These are phyloP conservation scores for Penaeus indicus DNA, from an alignment of 1,140 invertebrate genomes.

Conservation along the genomic window DNA sequence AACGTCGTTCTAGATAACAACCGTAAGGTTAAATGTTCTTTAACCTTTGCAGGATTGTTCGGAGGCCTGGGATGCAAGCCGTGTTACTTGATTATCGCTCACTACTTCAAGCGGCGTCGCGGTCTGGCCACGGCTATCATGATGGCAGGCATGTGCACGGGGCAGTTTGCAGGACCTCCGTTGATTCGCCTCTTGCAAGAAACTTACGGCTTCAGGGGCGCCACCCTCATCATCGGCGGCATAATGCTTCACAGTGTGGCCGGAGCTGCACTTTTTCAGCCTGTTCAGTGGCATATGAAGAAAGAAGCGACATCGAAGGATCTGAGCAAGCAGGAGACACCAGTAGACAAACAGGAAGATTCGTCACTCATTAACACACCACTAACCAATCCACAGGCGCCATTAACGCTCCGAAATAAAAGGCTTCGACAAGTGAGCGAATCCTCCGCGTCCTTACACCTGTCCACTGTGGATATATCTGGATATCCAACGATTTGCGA, in stretches of 20 bases:
- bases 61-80: slow-evolving; percentile 29
- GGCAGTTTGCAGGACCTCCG: slow-evolving; percentile 45
- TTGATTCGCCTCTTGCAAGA: slow-evolving; percentile 36
- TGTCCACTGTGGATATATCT: background rate
- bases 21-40: background rate
- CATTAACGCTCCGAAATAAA: background rate
- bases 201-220: slow-evolving; percentile 43
- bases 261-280: slow-evolving; percentile 46
- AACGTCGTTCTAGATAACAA: too few species aligned
- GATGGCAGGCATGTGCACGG: slow-evolving; percentile 38
- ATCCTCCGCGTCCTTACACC: background rate
- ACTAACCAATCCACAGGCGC: background rate
- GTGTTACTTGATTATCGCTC: slow-evolving; percentile 38
- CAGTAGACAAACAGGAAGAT: background rate
- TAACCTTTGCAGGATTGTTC: slow-evolving; percentile 12
- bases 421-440: background rate
- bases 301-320: background rate
- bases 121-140: slow-evolving; percentile 51
- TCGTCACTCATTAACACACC: too few species aligned
- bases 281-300: slow-evolving; percentile 51
- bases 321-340: background rate
- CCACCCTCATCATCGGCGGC: slow-evolving; percentile 34
- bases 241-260: slow-evolving; percentile 37
- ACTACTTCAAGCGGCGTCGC: slow-evolving; percentile 42
- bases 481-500: background rate